These are phyloP conservation scores for Melieria omissa DNA, from an alignment of 2,888 invertebrate genomes.

Conservation along the genomic window DNA sequence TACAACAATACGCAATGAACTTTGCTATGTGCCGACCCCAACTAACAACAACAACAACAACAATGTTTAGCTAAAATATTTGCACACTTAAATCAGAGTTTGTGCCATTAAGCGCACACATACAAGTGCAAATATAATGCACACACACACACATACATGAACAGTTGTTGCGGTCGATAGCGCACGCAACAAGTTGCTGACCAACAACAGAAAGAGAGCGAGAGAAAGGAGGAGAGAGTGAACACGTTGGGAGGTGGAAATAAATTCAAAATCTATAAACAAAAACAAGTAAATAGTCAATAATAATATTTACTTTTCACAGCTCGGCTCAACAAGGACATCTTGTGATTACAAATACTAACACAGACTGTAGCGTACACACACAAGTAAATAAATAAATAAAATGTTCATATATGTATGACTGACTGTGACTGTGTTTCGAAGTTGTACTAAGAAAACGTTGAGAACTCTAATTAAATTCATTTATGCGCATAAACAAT, in stretches of 20 bases:
- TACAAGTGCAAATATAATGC: slow-evolving; percentile 7
- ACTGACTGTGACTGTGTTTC: slow-evolving; percentile 1
- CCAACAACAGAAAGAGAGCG: neutral
- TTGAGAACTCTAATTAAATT: slow-evolving; percentile 40
- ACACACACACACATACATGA: neutral
- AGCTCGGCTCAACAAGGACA: slow-evolving; percentile 6
- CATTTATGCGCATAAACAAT: slow-evolving; percentile 38
- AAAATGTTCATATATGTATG: neutral
- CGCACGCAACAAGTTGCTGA: too few species aligned
- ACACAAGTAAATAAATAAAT: neutral
- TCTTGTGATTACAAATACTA: neutral
- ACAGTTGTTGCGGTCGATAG: neutral
- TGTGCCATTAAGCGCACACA: neutral
- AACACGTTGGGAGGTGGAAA: slow-evolving; percentile 34
- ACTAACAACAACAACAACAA: neutral
- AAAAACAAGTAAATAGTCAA: slow-evolving; percentile 14
- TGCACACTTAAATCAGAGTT: slow-evolving; percentile 1
- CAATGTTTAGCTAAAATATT: neutral
- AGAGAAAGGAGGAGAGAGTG: neutral
- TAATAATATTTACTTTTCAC: slow-evolving; percentile 37
- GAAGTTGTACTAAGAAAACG: slow-evolving; percentile 20
- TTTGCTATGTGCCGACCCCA: too few species aligned
- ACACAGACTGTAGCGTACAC: neutral
- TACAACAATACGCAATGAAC: too few species aligned
- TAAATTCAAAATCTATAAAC: slow-evolving; percentile 29